Conservation (phyloP, 2,113 vertebrate species). For the Catharus fuscescens region DNA sequence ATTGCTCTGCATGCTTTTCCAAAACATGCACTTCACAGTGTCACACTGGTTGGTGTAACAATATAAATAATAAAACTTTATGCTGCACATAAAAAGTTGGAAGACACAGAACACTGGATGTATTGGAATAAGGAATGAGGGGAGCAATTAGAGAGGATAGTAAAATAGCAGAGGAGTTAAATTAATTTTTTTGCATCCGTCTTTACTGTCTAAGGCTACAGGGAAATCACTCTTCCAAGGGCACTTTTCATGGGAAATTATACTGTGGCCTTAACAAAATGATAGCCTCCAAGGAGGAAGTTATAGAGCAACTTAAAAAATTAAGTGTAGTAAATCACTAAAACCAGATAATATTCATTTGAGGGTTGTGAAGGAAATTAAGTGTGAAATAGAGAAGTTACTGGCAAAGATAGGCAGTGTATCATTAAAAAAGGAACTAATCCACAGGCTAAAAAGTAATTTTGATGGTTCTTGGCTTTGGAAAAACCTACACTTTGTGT, state of each 20-base stretch:
- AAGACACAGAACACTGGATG: not conserved
- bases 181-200: slow-evolving; percentile 47
- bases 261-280: slow-evolving; percentile 15
- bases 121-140: not conserved
- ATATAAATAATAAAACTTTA: not conserved
- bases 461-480: not conserved
- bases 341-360: slow-evolving; percentile 26
- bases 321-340: slow-evolving; percentile 41
- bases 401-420: not conserved
- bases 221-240: slow-evolving; percentile 38
- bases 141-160: not conserved
- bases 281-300: slow-evolving; percentile 22
- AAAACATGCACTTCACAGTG: not conserved
- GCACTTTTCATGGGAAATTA: slow-evolving; percentile 44
- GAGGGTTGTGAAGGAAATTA: slow-evolving; percentile 41
- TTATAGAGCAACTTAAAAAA: slow-evolving; percentile 45
- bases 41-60: not conserved
- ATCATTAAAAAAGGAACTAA: not conserved
- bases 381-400: slow-evolving; percentile 40
- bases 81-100: not conserved
- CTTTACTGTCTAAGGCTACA: not conserved
- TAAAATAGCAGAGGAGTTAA: slow-evolving; percentile 11
- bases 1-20: not conserved
- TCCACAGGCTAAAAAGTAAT: not conserved
- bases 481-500: not conserved